These are phyloP conservation scores for Actinia equina DNA, from an alignment of 64 coral and sea anemone genomes.

Conservation along the genomic window DNA sequence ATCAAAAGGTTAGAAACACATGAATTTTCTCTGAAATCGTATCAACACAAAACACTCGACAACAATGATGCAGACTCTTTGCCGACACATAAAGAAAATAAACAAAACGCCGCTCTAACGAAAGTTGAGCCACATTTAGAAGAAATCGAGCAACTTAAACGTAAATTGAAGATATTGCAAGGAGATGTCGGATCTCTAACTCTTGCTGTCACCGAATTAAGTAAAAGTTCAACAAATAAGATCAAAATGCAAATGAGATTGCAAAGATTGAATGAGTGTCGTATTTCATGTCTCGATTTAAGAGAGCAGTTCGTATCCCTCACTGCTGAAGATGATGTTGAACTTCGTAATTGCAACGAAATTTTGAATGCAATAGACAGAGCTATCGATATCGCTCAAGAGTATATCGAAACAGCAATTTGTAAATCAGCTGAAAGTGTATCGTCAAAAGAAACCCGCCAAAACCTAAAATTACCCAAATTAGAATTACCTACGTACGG, in stretches of 20 bases:
- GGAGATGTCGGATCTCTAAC: constrained; percentile 28
- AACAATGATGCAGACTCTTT: background rate
- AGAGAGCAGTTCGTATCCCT: constrained; percentile 27
- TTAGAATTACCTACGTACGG: constrained; percentile 42
- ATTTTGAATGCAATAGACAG: constrained; percentile 24
- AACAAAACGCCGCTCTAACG: background rate
- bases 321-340: constrained; percentile 16
- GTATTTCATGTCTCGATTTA: constrained; percentile 26
- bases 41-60: background rate
- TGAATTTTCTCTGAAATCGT: background rate
- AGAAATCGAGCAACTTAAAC: background rate
- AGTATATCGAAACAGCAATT: constrained; percentile 28
- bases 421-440: constrained; percentile 23
- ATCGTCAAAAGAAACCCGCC: constrained; percentile 4
- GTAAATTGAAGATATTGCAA: constrained; percentile 33
- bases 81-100: background rate
- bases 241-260: no score
- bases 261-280: no score
- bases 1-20: background rate
- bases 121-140: background rate
- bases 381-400: constrained; percentile 31
- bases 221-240: constrained; percentile 24
- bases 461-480: constrained; percentile 37
- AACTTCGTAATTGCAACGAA: constrained; percentile 25
- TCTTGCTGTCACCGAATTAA: constrained; percentile 6